Percentiles rank a stretch among this genome's conserved stretches.
These are phyloP conservation scores for Hirundo rustica DNA, from an alignment of 2,797 vertebrate genomes.

Conservation along the genomic window DNA sequence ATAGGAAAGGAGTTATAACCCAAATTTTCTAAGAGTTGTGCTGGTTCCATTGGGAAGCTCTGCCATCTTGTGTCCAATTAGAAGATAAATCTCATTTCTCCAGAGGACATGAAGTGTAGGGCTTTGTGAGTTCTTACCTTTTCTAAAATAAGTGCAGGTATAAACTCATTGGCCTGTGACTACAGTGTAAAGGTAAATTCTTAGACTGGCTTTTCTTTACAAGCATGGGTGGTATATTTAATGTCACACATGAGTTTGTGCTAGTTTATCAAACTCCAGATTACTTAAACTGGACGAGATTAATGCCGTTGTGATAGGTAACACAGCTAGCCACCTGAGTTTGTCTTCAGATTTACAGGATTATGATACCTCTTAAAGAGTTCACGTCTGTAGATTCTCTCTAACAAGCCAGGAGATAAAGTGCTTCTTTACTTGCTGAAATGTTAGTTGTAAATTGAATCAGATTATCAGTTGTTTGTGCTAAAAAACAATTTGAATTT, in stretches of 20 bases:
- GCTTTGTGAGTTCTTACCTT: not conserved
- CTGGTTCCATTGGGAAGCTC: not conserved
- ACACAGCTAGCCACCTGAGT: not conserved
- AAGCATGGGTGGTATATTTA: not conserved
- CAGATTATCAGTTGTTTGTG: not conserved
- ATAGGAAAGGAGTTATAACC: not conserved
- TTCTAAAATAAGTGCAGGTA: not conserved
- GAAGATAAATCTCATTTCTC: not conserved
- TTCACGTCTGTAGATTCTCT: not conserved
- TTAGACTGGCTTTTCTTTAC: not conserved
- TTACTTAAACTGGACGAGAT: not conserved
- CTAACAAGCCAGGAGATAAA: not conserved
- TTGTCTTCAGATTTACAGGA: not conserved
- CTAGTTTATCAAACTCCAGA: not conserved
- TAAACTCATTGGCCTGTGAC: not conserved
- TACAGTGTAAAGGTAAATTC: not conserved
- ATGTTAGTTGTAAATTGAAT: not conserved
- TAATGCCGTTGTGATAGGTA: not conserved
- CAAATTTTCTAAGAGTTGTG: not conserved
- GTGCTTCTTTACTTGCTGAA: not conserved
- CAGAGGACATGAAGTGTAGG: not conserved
- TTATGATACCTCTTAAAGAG: not conserved
- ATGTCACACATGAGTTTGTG: not conserved
- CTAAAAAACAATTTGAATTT: not conserved
- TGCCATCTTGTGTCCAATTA: slow-evolving; percentile 27